Evolutionary conservation across 1,140 invertebrate genomes (phyloP).

Genomic region (Lysiphlebus fabarum): DNA sequence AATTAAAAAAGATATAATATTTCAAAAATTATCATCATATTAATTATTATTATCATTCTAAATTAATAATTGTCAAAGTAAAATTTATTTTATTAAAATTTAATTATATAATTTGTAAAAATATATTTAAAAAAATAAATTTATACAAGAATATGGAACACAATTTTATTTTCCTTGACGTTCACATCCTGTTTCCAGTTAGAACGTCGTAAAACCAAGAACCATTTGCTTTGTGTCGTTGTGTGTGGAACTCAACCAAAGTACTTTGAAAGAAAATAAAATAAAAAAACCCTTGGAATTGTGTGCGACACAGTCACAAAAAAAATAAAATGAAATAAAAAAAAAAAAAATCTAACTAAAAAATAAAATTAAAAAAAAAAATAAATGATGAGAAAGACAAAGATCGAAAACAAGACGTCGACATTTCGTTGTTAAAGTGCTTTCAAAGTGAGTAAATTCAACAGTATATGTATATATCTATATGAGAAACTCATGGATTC

Average conservation of each 20-base stretch:
- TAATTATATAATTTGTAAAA: not conserved
- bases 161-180: constrained; percentile 36
- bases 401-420: too few relatives aligned
- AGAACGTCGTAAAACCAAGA: not conserved
- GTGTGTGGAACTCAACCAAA: constrained; percentile 6
- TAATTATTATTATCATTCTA: too few relatives aligned
- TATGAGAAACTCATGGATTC: too few relatives aligned
- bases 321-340: too few relatives aligned
- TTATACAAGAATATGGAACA: constrained; percentile 8
- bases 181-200: constrained; percentile 35
- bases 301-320: too few relatives aligned
- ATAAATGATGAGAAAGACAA: constrained; percentile 32
- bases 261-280: too few relatives aligned
- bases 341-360: constrained; percentile 4
- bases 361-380: constrained; percentile 15
- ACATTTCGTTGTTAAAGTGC: constrained; percentile 26
- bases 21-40: too few relatives aligned
- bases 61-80: too few relatives aligned
- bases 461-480: too few relatives aligned
- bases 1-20: not conserved
- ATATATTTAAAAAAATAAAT: constrained; percentile 5
- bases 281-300: too few relatives aligned
- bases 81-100: too few relatives aligned
- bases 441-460: constrained; percentile 35
- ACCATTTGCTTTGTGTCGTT: not conserved